These are phyloP conservation scores for Eidolon dupreanum DNA, from an alignment of 2,797 vertebrate species.

Conservation along the genomic window DNA sequence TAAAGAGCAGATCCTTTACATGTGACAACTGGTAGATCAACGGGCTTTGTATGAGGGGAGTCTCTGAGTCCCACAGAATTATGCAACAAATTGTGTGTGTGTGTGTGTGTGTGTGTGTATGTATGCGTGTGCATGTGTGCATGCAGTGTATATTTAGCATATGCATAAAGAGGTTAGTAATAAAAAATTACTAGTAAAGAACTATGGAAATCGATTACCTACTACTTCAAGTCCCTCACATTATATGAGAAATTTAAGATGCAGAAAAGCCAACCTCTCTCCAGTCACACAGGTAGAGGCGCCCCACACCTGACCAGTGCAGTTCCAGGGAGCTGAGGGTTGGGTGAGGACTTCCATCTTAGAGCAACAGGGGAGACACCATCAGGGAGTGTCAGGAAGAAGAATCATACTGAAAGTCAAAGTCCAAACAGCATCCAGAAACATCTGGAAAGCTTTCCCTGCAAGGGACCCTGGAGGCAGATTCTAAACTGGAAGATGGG, in stretches of 20 bases:
- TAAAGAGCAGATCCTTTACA: not conserved
- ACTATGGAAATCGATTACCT: not conserved
- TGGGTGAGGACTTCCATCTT: not conserved
- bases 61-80: not conserved
- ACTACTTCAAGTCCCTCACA: not conserved
- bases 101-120: not conserved
- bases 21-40: not conserved
- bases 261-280: not conserved
- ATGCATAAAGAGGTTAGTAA: not conserved
- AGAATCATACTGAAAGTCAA: not conserved
- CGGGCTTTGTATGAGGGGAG: not conserved
- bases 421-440: not conserved
- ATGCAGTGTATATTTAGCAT: not conserved
- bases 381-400: not conserved
- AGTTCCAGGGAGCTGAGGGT: rapidly evolving
- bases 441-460: not conserved
- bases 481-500: not conserved
- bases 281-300: not conserved
- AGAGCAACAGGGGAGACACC: not conserved
- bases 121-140: not conserved
- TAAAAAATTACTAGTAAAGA: not conserved
- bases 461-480: not conserved
- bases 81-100: not conserved
- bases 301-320: not conserved
- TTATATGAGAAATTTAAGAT: not conserved